Conservation (phyloP, 2,797 vertebrate genomes). For the Limosa lapponica region DNA sequence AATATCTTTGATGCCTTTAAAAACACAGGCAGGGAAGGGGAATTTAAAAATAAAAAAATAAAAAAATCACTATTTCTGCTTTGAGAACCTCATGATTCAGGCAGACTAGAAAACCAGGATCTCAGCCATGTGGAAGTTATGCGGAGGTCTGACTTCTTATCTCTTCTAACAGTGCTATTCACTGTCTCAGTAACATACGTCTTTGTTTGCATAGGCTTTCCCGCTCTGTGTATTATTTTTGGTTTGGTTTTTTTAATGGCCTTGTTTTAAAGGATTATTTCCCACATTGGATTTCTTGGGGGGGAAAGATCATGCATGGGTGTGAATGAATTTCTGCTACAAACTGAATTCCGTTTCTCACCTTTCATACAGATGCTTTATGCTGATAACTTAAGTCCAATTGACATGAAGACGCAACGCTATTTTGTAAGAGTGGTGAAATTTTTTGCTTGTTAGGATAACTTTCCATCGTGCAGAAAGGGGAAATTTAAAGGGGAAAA, state of each 20-base stretch:
- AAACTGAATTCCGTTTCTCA: neutral
- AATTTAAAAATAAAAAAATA: neutral
- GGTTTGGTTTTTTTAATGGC: neutral
- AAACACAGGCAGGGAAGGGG: neutral
- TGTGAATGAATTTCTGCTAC: neutral
- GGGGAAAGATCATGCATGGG: neutral
- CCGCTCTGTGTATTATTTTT: neutral
- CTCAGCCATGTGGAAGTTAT: neutral
- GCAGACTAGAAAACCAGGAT: neutral
- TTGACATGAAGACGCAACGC: neutral
- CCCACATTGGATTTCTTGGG: neutral
- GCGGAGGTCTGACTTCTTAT: neutral
- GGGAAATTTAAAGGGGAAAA: neutral
- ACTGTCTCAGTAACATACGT: neutral
- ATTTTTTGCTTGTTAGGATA: neutral
- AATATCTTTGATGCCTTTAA: neutral
- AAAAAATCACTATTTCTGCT: neutral
- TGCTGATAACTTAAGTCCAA: neutral
- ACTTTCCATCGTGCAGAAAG: neutral
- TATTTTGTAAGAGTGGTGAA: neutral
- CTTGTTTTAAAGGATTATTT: slow-evolving; percentile 32
- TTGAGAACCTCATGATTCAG: neutral
- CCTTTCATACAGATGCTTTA: neutral
- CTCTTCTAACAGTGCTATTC: neutral
- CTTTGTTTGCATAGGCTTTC: neutral